These are phyloP conservation scores for Ptychadena robeensis DNA, from an alignment of 2,797 vertebrate species.

Conservation along the genomic window DNA sequence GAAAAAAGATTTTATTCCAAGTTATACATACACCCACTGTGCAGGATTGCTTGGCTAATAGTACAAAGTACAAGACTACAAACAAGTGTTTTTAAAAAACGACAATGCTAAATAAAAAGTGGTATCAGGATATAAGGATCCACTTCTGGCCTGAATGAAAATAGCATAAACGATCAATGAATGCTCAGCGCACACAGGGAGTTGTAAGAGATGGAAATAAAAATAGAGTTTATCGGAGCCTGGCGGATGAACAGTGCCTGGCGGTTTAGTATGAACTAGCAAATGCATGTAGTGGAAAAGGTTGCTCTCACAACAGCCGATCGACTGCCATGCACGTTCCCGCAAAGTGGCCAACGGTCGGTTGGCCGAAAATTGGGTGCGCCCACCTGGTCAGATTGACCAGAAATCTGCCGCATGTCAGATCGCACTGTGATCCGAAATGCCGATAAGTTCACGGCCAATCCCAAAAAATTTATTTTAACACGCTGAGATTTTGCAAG, in stretches of 20 bases:
- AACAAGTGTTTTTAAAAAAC: conserved; percentile 40
- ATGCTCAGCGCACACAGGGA: conserved; percentile 31
- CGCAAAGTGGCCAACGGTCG: too few species aligned
- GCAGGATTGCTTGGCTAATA: conserved; percentile 3
- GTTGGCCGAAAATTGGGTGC: too few species aligned
- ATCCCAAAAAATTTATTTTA: too few species aligned
- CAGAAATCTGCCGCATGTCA: too few species aligned
- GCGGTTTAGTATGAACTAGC: conserved; percentile 18
- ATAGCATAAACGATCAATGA: conserved; percentile 50
- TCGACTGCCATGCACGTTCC: too few species aligned
- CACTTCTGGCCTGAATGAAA: conserved; percentile 10
- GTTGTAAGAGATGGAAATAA: conserved; percentile 51
- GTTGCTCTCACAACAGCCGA: too few species aligned
- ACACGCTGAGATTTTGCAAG: too few species aligned
- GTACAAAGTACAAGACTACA: conserved; percentile 25
- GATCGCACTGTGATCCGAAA: too few species aligned
- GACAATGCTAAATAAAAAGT: conserved; percentile 23
- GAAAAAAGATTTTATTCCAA: conserved; percentile 16
- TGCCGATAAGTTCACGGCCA: too few species aligned
- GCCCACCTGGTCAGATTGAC: too few species aligned
- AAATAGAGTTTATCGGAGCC: conserved; percentile 47
- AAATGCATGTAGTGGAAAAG: conserved; percentile 19
- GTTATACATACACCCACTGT: not conserved
- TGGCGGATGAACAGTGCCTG: conserved; percentile 36
- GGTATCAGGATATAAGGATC: not conserved